Percentiles rank a stretch among this genome's conserved stretches.
phyloP scores from a whole-genome alignment of 2,797 vertebrate species.

The Bradypodion pumilum region DNA sequence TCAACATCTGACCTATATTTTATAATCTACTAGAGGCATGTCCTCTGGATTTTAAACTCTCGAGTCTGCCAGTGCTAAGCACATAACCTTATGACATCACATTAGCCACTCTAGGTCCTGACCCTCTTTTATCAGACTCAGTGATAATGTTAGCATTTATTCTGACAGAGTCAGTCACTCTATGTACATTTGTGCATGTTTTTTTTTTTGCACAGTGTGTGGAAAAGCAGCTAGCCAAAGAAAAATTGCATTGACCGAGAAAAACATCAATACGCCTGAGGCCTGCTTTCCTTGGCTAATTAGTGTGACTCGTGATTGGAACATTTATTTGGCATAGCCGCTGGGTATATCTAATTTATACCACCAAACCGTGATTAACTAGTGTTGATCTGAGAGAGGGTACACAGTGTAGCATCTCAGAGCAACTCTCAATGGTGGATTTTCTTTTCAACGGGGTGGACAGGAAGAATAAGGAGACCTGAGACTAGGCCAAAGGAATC shows the following conservation, averaged over 20 bases:
- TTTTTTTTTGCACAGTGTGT: not conserved
- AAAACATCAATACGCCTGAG: not conserved
- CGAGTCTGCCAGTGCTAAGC: not conserved
- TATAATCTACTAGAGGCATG: slow-evolving; percentile 17
- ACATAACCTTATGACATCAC: not conserved
- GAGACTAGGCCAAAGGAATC: too few species aligned
- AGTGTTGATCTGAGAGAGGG: not conserved
- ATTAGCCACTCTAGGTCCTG: slow-evolving; percentile 9
- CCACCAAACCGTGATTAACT: not conserved
- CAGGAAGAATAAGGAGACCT: not conserved
- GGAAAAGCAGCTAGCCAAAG: not conserved
- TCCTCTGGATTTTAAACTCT: slow-evolving; percentile 15
- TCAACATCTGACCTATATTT: slow-evolving; percentile 20
- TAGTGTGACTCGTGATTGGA: slow-evolving; percentile 13
- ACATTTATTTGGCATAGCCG: slow-evolving; percentile 6
- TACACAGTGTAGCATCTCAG: not conserved
- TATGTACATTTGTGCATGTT: not conserved
- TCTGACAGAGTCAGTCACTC: not conserved
- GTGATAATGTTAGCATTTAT: not conserved
- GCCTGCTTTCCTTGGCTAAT: slow-evolving; percentile 13
- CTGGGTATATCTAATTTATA: slow-evolving; percentile 13
- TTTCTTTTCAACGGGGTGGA: not conserved
- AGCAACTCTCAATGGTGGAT: not conserved
- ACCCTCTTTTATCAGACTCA: not conserved
- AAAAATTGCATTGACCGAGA: slow-evolving; percentile 3